Percentiles rank a stretch among this genome's conserved stretches.
Evolutionary conservation across 1,140 invertebrate species (phyloP).

Genomic region (Cyphomyrmex costatus): DNA sequence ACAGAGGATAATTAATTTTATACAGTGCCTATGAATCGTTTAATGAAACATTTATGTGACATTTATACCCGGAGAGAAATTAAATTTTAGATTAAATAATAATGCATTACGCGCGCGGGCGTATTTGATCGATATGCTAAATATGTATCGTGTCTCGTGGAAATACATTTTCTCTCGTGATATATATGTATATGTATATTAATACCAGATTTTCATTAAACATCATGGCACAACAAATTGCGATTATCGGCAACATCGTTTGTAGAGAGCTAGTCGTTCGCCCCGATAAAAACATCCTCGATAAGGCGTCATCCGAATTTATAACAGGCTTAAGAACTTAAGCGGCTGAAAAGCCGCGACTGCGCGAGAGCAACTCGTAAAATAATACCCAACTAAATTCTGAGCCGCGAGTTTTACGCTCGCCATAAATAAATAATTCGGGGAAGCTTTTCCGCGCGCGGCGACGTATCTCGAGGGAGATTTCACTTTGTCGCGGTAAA

Average conservation of each 20-base stretch:
- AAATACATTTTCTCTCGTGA: conserved; percentile 8
- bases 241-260: not conserved
- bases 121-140: conserved; percentile 9
- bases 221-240: conserved; percentile 1
- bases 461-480: conserved; percentile 46
- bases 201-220: conserved; percentile 40
- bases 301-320: conserved; percentile 36
- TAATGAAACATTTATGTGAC: not conserved
- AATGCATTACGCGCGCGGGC: not conserved
- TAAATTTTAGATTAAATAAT: conserved; percentile 27
- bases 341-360: conserved; percentile 27
- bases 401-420: conserved; percentile 41
- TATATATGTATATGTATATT: too few relatives aligned
- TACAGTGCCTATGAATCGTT: not conserved
- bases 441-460: conserved; percentile 40
- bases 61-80: conserved; percentile 33
- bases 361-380: conserved; percentile 6
- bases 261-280: not conserved
- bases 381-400: conserved; percentile 53
- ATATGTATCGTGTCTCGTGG: not conserved
- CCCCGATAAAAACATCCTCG: conserved; percentile 27
- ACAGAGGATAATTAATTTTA: conserved; percentile 39
- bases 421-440: conserved; percentile 61
- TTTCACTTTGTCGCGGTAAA: conserved; percentile 52
- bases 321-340: conserved; percentile 31